These are phyloP conservation scores for Drosophila oshimai DNA, from an alignment of 1,140 invertebrate species.

Conservation along the genomic window DNA sequence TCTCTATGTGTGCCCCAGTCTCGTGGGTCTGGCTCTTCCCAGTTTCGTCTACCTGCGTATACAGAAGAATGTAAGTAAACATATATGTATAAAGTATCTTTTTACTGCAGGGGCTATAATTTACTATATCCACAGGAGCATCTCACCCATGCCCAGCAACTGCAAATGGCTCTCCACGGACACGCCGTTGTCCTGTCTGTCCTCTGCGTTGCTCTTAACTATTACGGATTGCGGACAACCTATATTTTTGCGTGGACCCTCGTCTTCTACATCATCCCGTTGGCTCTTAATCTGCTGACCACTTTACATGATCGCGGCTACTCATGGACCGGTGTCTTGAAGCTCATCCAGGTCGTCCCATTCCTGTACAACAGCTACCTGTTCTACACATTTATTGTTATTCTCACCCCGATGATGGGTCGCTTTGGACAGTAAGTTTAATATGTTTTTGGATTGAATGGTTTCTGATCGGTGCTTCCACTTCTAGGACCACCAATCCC, in stretches of 20 bases:
- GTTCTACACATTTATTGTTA: conserved; percentile 86
- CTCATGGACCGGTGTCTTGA: conserved; percentile 85
- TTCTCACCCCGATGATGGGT: conserved; percentile 87
- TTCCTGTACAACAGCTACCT: conserved; percentile 85
- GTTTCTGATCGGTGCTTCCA: neutral
- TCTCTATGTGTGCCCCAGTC: conserved; percentile 82
- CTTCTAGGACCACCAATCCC: conserved; percentile 83
- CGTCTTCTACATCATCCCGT: conserved; percentile 42
- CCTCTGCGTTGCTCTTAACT: conserved; percentile 21
- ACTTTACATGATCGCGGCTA: conserved; percentile 81
- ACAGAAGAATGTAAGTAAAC: conserved; percentile 44
- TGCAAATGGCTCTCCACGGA: conserved; percentile 54
- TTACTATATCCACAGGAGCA: conserved; percentile 25
- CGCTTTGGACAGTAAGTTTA: conserved; percentile 83
- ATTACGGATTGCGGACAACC: conserved; percentile 41
- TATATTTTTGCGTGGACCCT: conserved; percentile 58
- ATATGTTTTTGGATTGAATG: neutral
- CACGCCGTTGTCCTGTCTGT: conserved; percentile 50
- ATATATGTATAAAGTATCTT: too few species aligned
- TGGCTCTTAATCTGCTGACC: conserved; percentile 53
- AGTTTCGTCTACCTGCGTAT: conserved; percentile 77
- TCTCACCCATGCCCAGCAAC: conserved; percentile 27
- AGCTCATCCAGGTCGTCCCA: conserved; percentile 70
- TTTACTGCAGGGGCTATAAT: neutral
- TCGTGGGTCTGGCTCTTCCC: conserved; percentile 46